Evolutionary conservation across 2,888 invertebrate genomes (phyloP).

Genomic region (Cordilura impudica): DNA sequence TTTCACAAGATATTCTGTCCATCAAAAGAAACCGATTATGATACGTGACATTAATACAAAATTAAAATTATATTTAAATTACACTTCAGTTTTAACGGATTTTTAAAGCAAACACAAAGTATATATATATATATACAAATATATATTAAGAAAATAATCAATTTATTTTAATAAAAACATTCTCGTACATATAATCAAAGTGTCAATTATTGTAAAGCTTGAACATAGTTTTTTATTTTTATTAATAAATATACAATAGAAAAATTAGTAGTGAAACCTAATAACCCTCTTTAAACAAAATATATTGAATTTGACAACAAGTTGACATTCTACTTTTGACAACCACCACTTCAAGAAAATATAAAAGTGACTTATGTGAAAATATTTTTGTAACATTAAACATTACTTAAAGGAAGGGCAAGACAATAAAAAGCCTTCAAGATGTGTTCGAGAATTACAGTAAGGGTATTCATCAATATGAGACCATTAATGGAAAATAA

Average conservation of each 20-base stretch:
- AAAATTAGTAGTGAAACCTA: slow-evolving; percentile 8
- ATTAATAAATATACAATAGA: slow-evolving; percentile 2
- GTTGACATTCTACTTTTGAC: slow-evolving; percentile 41
- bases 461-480: background rate
- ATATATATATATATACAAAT: background rate
- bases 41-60: slow-evolving; percentile 39
- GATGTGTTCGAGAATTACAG: background rate
- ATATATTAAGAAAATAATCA: background rate
- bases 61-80: background rate
- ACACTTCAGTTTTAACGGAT: background rate
- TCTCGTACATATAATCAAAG: background rate
- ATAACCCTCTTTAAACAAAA: slow-evolving; percentile 30
- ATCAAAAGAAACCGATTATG: slow-evolving; percentile 37
- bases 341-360: slow-evolving; percentile 27
- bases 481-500: background rate
- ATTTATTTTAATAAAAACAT: background rate
- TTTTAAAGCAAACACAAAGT: background rate
- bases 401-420: slow-evolving; percentile 31
- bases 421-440: background rate
- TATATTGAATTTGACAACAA: slow-evolving; percentile 38
- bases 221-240: background rate
- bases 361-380: background rate
- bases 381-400: background rate
- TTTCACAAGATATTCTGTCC: background rate
- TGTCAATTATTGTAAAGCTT: background rate